Evolutionary conservation across 2,797 vertebrate genomes (phyloP), one percentile per base, ranked within the genome.

Genomic region (Eutrigla gurnardus): DNA sequence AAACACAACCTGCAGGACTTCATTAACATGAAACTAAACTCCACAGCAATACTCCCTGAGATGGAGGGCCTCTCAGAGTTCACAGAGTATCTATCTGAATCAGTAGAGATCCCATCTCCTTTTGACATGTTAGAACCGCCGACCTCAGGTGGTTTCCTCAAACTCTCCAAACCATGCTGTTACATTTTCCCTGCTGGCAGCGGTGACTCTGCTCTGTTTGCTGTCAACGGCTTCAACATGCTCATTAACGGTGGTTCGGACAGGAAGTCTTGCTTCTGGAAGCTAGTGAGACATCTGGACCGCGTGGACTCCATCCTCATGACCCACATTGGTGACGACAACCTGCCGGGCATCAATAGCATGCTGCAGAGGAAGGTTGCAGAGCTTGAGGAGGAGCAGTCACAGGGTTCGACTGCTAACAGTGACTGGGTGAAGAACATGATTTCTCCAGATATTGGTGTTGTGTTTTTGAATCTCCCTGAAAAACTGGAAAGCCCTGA

Each of bases 41-140:
- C 97, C 37, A 78, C 96, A 53, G 95, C 95, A 72, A 97, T 99
- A 79, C 93, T 99, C 70, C 97, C 98, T 0, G 95, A 98, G 93
- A 99, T 99, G 98, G 98, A 99, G 92, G 98, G 98, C 85, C 97
- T 99, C 69, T 99, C 97, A 57, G 98, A 99, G 92, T 99, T 99
- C 82, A 98, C 97, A 0, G 98, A 99, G 32, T 99, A 99, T 84
- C 93, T 99, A 61, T 99, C 97, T 12, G 98, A 99, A 89, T 99
- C 98, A 5, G 96, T 99, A 33, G 98, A 99, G 93, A 96, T 99
- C 81, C 96, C 96, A 17, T 97, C 97, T 54, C 96, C 97, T 3
- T 99, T 99, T 80, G 98, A 99, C 86, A 96, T 98, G 92, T 86
- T 99, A 75, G 97, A 99, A 58, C 97, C 98, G 18, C 98, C 98